Conservation (phyloP, 2,113 vertebrate genomes). For the Drymodes brunneopygia region DNA sequence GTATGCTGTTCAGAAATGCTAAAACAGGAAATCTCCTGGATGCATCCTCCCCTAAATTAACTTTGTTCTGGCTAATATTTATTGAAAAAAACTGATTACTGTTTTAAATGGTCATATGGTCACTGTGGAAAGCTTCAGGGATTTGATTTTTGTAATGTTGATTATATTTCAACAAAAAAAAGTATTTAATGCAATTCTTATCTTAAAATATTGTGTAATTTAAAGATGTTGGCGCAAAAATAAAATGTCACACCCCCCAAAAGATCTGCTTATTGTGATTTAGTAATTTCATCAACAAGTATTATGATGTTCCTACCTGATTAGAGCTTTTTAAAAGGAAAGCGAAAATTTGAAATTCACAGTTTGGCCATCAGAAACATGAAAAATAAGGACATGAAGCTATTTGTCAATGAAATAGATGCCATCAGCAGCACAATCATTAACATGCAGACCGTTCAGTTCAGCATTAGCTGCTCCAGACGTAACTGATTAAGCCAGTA, state of each 20-base stretch:
- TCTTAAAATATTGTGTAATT: not conserved
- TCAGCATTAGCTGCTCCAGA: not conserved
- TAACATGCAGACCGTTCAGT: not conserved
- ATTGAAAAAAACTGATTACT: not conserved
- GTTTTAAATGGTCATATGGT: not conserved
- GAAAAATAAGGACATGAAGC: not conserved
- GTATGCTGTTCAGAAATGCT: not conserved
- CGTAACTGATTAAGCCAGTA: not conserved
- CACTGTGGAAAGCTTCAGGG: not conserved
- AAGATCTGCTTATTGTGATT: not conserved
- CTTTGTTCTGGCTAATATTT: not conserved
- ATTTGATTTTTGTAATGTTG: not conserved
- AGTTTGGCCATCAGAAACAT: not conserved
- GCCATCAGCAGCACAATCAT: not conserved
- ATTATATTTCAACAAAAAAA: not conserved
- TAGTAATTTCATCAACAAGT: not conserved
- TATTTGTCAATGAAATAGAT: conserved; percentile 4
- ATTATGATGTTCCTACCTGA: not conserved
- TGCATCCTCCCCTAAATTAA: not conserved
- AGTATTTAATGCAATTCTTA: not conserved
- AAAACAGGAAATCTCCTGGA: not conserved
- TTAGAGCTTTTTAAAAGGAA: not conserved
- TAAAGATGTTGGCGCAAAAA: conserved; percentile 4
- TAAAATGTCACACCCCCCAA: not conserved
- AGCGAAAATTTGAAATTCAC: conserved; percentile 16